Percentiles rank a stretch among this genome's conserved stretches.
Evolutionary conservation across 2,113 vertebrate genomes (phyloP).

Genomic region (Microcebus griseorufus): DNA sequence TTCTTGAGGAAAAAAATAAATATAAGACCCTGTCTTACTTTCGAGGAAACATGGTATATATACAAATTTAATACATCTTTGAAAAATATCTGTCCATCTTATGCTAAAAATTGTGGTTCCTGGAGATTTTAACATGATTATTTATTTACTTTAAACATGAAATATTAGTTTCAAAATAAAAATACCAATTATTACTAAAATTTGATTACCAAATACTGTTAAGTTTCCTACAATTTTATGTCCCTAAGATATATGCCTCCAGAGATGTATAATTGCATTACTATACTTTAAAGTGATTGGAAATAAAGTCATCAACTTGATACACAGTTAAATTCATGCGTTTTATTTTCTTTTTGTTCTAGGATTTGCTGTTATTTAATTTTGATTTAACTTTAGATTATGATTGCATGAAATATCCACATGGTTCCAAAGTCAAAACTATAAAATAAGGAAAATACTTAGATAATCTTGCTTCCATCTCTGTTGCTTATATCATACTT

Average conservation of each 20-base stretch:
- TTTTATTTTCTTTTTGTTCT: background rate
- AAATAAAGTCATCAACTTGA: background rate
- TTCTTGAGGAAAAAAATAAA: too few relatives aligned
- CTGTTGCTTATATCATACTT: background rate
- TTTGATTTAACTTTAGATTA: background rate
- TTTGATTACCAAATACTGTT: background rate
- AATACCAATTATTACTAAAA: background rate
- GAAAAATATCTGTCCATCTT: background rate
- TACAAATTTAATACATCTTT: background rate
- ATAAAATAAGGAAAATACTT: background rate
- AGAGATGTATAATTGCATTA: background rate
- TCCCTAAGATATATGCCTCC: background rate
- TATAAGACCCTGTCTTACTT: too few relatives aligned
- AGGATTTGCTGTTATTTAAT: background rate
- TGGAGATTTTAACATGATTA: background rate
- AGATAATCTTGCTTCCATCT: background rate
- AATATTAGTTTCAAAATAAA: background rate
- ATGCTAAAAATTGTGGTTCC: background rate
- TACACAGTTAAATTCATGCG: background rate
- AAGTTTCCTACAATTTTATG: background rate
- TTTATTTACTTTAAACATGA: background rate
- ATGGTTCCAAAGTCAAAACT: background rate
- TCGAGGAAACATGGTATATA: background rate
- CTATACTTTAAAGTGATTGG: background rate
- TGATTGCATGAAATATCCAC: background rate